These are phyloP conservation scores for Tethea ocularis DNA, from an alignment of 2,888 invertebrate species.

Conservation along the genomic window DNA sequence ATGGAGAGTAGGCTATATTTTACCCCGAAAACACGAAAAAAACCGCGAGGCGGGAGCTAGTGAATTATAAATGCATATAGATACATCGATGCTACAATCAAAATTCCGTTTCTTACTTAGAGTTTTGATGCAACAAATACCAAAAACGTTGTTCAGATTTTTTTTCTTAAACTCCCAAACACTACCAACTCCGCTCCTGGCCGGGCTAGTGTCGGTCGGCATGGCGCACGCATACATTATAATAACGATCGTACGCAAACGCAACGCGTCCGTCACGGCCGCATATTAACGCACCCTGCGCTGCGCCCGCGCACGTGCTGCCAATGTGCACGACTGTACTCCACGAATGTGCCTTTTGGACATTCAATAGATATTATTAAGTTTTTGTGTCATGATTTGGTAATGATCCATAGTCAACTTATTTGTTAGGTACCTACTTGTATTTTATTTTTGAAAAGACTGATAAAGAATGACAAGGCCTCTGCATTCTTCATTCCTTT, in stretches of 20 bases:
- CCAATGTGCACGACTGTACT: not conserved
- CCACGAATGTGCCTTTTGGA: conserved; percentile 3
- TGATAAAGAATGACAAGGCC: not conserved
- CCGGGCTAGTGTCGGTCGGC: conserved; percentile 34
- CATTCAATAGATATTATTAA: not conserved
- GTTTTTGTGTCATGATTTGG: not conserved
- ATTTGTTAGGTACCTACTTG: not conserved
- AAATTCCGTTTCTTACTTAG: too few species aligned
- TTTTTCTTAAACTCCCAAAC: not conserved
- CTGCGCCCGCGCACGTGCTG: not conserved
- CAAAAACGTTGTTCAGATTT: not conserved
- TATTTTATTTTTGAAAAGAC: not conserved
- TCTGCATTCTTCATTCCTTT: too few species aligned
- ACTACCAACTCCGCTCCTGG: conserved; percentile 44
- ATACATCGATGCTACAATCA: too few species aligned
- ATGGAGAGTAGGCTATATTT: too few species aligned
- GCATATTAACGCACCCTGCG: conserved; percentile 2
- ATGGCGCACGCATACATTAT: conserved; percentile 48
- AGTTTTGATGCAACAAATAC: too few species aligned
- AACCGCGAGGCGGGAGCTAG: too few species aligned
- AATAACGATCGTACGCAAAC: conserved; percentile 30
- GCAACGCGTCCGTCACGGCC: conserved; percentile 16
- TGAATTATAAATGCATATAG: too few species aligned
- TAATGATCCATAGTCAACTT: not conserved
- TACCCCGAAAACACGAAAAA: too few species aligned